Conservation (phyloP, 1,140 invertebrate genomes). For the Drosophila nasuta region DNA sequence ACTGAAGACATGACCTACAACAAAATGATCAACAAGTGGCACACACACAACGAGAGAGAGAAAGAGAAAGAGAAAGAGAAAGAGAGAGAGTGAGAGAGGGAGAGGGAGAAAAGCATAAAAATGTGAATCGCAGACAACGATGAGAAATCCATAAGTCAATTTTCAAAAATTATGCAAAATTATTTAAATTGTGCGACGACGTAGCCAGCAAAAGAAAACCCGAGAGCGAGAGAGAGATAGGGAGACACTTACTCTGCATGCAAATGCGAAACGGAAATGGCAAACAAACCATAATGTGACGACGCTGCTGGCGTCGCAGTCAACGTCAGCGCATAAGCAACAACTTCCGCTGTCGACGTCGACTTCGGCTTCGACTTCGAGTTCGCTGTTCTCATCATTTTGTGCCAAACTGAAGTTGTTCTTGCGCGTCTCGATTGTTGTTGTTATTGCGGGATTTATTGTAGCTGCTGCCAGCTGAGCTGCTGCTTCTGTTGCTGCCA, state of each 20-base stretch:
- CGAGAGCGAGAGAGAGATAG: slow-evolving; percentile 42
- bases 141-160: slow-evolving; percentile 83
- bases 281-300: slow-evolving; percentile 83
- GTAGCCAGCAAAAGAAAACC: slow-evolving; percentile 62
- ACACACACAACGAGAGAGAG: slow-evolving; percentile 15
- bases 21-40: slow-evolving; percentile 76
- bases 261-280: slow-evolving; percentile 81
- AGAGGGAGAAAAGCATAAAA: slow-evolving; percentile 57
- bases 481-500: not conserved
- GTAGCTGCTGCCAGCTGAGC: slow-evolving; percentile 7
- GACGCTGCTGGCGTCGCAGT: slow-evolving; percentile 43
- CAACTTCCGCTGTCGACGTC: slow-evolving; percentile 64
- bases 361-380: slow-evolving; percentile 28
- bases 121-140: slow-evolving; percentile 65
- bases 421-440: slow-evolving; percentile 12
- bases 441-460: slow-evolving; percentile 10
- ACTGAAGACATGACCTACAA: slow-evolving; percentile 75
- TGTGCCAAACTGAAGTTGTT: slow-evolving; percentile 67
- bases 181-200: slow-evolving; percentile 80
- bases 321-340: slow-evolving; percentile 56
- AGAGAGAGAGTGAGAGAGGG: slow-evolving; percentile 22
- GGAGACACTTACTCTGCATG: slow-evolving; percentile 53
- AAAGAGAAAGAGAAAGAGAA: slow-evolving; percentile 1
- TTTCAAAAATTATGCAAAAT: slow-evolving; percentile 84
- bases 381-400: slow-evolving; percentile 59